phyloP scores from a whole-genome alignment of 37 sponge, comb jelly and placozoan species.

The Aplysina aerophoba region DNA sequence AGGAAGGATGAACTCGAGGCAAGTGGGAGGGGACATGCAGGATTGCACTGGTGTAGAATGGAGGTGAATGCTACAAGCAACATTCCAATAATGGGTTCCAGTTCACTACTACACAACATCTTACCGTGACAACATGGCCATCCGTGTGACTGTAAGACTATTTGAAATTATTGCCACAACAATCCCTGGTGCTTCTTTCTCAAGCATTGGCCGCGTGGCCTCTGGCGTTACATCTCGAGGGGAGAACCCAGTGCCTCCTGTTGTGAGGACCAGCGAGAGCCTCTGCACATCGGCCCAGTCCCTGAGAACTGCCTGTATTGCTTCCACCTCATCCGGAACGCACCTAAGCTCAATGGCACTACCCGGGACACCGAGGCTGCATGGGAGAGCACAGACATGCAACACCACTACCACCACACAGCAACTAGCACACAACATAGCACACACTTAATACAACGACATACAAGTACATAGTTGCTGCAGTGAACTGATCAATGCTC shows the following conservation, averaged over 20 bases:
- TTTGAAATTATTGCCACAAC: slow-evolving; percentile 75
- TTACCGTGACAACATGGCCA: slow-evolving; percentile 96
- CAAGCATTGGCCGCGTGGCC: slow-evolving; percentile 84
- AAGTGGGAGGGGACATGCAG: no score
- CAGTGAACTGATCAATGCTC: no score
- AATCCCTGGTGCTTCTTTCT: slow-evolving; percentile 89
- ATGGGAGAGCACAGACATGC: neutral
- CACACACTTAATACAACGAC: no score
- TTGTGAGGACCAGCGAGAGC: slow-evolving; percentile 83
- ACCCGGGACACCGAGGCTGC: slow-evolving; percentile 10
- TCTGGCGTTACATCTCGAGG: slow-evolving; percentile 97
- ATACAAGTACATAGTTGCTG: no score
- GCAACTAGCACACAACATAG: no score
- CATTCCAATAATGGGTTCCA: no score
- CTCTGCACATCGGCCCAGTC: slow-evolving; percentile 69
- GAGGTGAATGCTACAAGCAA: no score
- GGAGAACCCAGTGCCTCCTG: slow-evolving; percentile 97
- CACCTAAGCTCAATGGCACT: slow-evolving; percentile 30
- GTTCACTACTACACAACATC: no score
- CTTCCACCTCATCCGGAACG: slow-evolving; percentile 65
- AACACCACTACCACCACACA: no score
- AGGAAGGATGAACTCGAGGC: slow-evolving; percentile 69
- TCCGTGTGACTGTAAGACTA: slow-evolving; percentile 83
- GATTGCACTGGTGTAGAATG: no score
- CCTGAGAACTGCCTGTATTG: slow-evolving; percentile 59